phyloP scores from a whole-genome alignment of 2,888 invertebrate genomes.

The Ceraclea dissimilis region DNA sequence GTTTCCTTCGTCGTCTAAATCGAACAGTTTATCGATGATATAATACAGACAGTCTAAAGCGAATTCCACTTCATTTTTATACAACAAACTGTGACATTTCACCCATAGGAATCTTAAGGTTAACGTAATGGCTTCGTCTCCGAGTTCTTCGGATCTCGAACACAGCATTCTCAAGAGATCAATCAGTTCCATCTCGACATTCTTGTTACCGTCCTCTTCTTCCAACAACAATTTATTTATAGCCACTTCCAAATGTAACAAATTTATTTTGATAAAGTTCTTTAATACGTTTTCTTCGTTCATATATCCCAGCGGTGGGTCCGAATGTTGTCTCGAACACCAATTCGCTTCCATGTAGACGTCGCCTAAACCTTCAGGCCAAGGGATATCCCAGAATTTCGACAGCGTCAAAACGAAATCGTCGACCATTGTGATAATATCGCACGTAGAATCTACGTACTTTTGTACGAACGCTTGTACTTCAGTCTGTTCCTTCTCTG shows the following conservation, averaged over 20 bases:
- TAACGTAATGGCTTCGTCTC: constrained; percentile 36
- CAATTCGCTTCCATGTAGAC: constrained; percentile 55
- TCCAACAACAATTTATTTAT: constrained; percentile 38
- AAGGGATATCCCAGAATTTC: constrained; percentile 54
- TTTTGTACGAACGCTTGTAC: constrained; percentile 55
- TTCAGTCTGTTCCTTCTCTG: constrained; percentile 55
- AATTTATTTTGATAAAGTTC: constrained; percentile 37
- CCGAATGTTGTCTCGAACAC: constrained; percentile 44
- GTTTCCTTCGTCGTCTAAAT: constrained; percentile 39
- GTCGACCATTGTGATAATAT: constrained; percentile 53
- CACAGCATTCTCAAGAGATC: constrained; percentile 33
- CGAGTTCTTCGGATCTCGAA: constrained; percentile 39
- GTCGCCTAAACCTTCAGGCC: constrained; percentile 54
- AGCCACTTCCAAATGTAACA: constrained; percentile 40
- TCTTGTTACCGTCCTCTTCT: constrained; percentile 30
- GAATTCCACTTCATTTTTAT: constrained; percentile 40
- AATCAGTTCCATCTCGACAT: constrained; percentile 37
- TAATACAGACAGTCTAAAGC: constrained; percentile 42
- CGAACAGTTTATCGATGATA: constrained; percentile 40
- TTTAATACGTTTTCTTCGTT: constrained; percentile 36
- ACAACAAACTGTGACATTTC: constrained; percentile 39
- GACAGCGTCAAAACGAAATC: constrained; percentile 52
- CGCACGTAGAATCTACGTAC: constrained; percentile 48
- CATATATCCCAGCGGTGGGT: constrained; percentile 38
- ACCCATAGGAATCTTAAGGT: constrained; percentile 41